Conservation (phyloP, 2,797 vertebrate species). For the Syncerus caffer region DNA sequence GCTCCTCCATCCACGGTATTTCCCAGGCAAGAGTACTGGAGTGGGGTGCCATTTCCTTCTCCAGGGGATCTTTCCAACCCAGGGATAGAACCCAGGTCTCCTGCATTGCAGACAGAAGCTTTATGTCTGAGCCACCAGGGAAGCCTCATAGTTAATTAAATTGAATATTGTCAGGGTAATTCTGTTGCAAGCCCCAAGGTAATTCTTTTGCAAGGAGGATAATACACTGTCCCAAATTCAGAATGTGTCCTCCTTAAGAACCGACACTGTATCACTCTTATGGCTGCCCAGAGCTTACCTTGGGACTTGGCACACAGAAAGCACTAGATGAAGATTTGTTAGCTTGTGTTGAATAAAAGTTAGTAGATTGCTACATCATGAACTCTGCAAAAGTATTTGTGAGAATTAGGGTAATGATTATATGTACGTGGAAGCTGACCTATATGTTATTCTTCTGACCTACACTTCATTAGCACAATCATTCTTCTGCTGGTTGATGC, state of each 20-base stretch:
- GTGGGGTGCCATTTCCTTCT: too few relatives aligned
- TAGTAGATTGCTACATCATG: constrained; percentile 61
- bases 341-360: constrained; percentile 57
- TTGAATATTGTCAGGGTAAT: constrained; percentile 65
- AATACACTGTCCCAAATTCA: constrained; percentile 42
- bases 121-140: too few relatives aligned
- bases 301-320: constrained; percentile 47
- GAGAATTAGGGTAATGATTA: constrained; percentile 62
- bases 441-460: constrained; percentile 69
- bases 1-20: too few relatives aligned
- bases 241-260: constrained; percentile 52
- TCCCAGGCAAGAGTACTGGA: too few relatives aligned
- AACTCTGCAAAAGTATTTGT: constrained; percentile 63
- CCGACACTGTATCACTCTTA: constrained; percentile 45
- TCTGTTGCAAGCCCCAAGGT: background rate
- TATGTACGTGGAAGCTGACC: constrained; percentile 64
- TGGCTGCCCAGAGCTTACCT: constrained; percentile 53
- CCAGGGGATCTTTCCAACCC: too few relatives aligned
- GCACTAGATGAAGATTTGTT: constrained; percentile 71
- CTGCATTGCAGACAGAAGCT: too few relatives aligned
- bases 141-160: background rate
- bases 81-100: too few relatives aligned
- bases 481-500: constrained; percentile 40
- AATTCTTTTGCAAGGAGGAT: background rate
- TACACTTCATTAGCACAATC: constrained; percentile 59